These are phyloP conservation scores for Copidosoma aretas DNA, from an alignment of 2,888 invertebrate species.

Conservation along the genomic window DNA sequence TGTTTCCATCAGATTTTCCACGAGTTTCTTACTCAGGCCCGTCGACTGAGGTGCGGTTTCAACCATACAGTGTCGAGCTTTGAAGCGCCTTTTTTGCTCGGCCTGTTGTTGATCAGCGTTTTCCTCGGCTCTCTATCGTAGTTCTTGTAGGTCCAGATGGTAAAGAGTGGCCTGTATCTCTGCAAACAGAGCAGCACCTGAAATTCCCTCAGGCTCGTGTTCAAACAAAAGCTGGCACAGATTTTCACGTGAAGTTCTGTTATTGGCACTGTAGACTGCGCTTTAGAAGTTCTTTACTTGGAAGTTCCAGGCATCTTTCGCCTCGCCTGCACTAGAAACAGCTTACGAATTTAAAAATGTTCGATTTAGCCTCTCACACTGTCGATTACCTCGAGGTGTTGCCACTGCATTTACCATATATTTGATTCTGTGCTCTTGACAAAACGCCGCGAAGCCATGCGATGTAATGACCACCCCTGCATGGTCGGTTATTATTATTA, in stretches of 20 bases:
- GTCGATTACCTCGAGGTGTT: conserved; percentile 54
- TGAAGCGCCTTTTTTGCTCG: conserved; percentile 38
- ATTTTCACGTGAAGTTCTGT: conserved; percentile 34
- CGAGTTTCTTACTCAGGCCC: neutral
- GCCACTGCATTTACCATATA: conserved; percentile 51
- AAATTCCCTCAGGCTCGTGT: conserved; percentile 38
- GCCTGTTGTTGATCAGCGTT: conserved; percentile 36
- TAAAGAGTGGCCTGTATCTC: conserved; percentile 36
- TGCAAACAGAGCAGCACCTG: conserved; percentile 17
- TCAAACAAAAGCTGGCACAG: conserved; percentile 40
- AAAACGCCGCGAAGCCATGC: conserved; percentile 51
- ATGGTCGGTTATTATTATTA: conserved; percentile 58
- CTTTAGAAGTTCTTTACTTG: conserved; percentile 45
- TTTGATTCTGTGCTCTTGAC: conserved; percentile 47
- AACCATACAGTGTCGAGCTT: conserved; percentile 29
- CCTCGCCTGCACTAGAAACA: conserved; percentile 40
- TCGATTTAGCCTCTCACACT: conserved; percentile 52
- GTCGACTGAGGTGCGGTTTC: neutral
- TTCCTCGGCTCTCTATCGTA: conserved; percentile 34
- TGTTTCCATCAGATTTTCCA: neutral
- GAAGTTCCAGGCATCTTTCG: conserved; percentile 39
- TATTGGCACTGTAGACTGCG: conserved; percentile 37
- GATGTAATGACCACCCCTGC: conserved; percentile 57
- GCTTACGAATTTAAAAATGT: conserved; percentile 48
- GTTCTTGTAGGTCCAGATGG: conserved; percentile 32